Conservation (phyloP, 2,113 vertebrate genomes). For the Nematolebias whitei region DNA sequence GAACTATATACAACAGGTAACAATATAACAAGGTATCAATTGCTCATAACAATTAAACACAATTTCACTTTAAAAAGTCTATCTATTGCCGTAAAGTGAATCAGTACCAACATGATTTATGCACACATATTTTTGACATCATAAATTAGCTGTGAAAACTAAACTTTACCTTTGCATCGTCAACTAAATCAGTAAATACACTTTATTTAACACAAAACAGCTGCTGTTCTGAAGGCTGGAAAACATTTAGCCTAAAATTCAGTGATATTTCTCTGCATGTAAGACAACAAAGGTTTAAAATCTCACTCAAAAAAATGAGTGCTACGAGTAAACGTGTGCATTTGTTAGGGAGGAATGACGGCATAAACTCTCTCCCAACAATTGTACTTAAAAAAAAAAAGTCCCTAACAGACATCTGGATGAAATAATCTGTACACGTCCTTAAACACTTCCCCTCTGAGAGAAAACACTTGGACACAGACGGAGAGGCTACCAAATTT, state of each 20-base stretch:
- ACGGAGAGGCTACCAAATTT: conserved; percentile 21
- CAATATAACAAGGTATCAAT: too few species aligned
- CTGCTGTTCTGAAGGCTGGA: not conserved
- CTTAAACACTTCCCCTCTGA: conserved; percentile 11
- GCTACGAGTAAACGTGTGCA: conserved; percentile 36
- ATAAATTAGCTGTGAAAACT: conserved; percentile 10
- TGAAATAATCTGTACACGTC: conserved; percentile 23
- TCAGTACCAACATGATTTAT: conserved; percentile 30
- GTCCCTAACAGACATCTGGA: conserved; percentile 46
- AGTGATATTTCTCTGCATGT: conserved; percentile 20
- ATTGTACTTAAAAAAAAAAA: conserved; percentile 70
- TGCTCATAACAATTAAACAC: too few species aligned
- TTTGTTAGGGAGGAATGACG: conserved; percentile 13
- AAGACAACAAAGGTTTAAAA: conserved; percentile 40
- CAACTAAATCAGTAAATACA: conserved; percentile 22
- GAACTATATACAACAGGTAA: too few species aligned
- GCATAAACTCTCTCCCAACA: conserved; percentile 33
- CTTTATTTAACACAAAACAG: conserved; percentile 3
- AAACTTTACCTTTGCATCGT: conserved; percentile 6
- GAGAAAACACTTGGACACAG: conserved; percentile 27
- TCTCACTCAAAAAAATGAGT: conserved; percentile 43
- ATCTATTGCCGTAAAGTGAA: not conserved
- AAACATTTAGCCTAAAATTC: conserved; percentile 10
- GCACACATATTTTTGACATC: conserved; percentile 29
- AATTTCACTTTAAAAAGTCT: too few species aligned